Evolutionary conservation across 1,140 invertebrate genomes (phyloP).

Genomic region (Drosophila pallidifrons): DNA sequence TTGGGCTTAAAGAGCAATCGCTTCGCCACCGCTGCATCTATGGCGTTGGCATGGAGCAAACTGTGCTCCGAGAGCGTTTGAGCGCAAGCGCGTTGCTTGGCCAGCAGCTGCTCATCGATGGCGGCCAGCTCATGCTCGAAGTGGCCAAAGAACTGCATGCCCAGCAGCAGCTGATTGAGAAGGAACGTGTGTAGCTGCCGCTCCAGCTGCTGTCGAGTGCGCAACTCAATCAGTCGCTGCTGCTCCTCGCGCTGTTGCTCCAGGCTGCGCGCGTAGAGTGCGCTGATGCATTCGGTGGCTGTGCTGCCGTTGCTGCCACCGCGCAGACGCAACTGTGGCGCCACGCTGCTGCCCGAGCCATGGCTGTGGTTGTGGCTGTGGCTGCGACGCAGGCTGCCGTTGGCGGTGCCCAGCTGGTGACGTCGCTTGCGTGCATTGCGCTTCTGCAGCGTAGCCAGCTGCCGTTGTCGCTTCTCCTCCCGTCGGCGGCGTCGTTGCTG

Average conservation of each 20-base stretch:
- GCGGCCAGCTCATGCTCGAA: conserved; percentile 86
- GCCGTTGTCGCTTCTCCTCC: conserved; percentile 66
- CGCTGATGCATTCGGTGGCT: conserved; percentile 64
- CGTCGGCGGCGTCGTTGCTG: conserved; percentile 38
- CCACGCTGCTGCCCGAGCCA: conserved; percentile 4
- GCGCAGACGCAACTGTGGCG: conserved; percentile 54
- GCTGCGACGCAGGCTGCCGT: conserved; percentile 27
- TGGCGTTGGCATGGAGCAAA: conserved; percentile 87
- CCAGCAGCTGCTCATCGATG: conserved; percentile 64
- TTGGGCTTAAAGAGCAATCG: conserved; percentile 65
- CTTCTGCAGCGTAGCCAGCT: conserved; percentile 69
- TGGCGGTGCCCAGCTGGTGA: conserved; percentile 7
- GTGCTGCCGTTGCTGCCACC: conserved; percentile 71
- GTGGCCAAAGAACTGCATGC: conserved; percentile 91
- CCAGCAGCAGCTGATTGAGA: conserved; percentile 91
- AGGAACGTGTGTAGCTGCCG: conserved; percentile 89
- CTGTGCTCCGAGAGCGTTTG: conserved; percentile 86
- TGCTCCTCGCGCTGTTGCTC: conserved; percentile 68
- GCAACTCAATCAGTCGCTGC: conserved; percentile 64
- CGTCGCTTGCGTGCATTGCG: conserved; percentile 60
- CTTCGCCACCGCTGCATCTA: conserved; percentile 87
- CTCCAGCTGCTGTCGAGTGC: conserved; percentile 87
- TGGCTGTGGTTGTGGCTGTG: neutral
- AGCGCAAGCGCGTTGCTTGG: conserved; percentile 70
- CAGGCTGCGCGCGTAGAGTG: conserved; percentile 49